These are phyloP conservation scores for Paradoxurus hermaphroditus DNA, from an alignment of 2,113 vertebrate genomes.

Conservation along the genomic window DNA sequence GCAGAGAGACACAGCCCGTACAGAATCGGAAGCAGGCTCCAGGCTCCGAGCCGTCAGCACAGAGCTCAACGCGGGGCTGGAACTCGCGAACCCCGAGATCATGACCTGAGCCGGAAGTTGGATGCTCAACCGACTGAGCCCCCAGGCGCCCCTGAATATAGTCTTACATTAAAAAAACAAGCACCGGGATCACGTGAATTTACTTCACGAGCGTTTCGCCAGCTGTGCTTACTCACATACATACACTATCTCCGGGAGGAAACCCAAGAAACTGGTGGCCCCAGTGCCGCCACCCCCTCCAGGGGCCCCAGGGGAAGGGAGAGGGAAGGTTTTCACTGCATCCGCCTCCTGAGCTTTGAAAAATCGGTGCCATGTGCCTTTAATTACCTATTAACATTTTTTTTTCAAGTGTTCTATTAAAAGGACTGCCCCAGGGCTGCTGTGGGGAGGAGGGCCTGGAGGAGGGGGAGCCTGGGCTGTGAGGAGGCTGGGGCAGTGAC, in stretches of 20 bases:
- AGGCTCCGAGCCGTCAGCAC: no score
- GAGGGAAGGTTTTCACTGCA: not conserved
- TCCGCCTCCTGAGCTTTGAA: not conserved
- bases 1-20: no score
- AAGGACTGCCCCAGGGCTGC: not conserved
- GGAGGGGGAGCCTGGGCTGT: rapidly evolving
- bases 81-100: no score
- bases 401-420: not conserved
- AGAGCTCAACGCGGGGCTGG: no score
- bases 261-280: not conserved
- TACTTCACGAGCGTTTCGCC: not conserved
- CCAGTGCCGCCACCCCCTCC: not conserved
- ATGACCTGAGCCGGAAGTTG: no score
- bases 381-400: not conserved
- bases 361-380: not conserved
- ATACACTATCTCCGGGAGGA: not conserved
- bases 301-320: rapidly evolving
- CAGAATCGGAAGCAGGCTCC: no score
- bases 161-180: not conserved
- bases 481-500: not conserved
- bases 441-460: rapidly evolving
- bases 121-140: not conserved
- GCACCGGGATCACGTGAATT: not conserved
- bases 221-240: not conserved
- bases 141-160: no score